Conservation (phyloP, 2,888 invertebrate species). For the Lamellibrachia columna region DNA sequence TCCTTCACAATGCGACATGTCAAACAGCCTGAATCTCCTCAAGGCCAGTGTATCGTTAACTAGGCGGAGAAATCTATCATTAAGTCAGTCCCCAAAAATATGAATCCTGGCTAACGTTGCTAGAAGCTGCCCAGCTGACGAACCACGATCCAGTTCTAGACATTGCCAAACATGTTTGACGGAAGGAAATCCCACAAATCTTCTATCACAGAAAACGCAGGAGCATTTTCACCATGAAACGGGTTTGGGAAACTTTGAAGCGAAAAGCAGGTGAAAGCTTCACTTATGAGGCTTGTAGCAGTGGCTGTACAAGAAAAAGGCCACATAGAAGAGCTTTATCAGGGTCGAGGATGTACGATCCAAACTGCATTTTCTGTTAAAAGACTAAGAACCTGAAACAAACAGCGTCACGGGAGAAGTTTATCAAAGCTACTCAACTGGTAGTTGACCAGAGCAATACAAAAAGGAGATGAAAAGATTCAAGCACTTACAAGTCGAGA, state of each 20-base stretch:
- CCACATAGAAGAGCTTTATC: neutral
- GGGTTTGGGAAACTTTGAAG: conserved; percentile 13
- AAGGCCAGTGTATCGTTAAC: too few species aligned
- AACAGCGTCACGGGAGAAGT: conserved; percentile 25
- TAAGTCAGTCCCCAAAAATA: too few species aligned
- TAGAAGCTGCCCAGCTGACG: too few species aligned
- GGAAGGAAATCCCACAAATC: too few species aligned
- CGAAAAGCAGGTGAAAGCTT: conserved; percentile 16
- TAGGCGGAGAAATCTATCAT: too few species aligned
- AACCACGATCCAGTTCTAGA: too few species aligned
- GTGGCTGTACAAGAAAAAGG: neutral
- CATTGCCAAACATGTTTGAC: too few species aligned
- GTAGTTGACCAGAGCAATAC: conserved; percentile 21
- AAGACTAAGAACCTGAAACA: conserved; percentile 17
- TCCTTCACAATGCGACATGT: too few species aligned
- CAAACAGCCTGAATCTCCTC: too few species aligned
- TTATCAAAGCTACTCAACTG: conserved; percentile 21
- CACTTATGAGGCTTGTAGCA: neutral
- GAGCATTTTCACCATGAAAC: conserved; percentile 21
- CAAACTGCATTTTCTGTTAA: conserved; percentile 21
- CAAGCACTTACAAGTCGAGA: conserved; percentile 20
- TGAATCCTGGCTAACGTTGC: too few species aligned
- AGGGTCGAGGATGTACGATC: conserved; percentile 23
- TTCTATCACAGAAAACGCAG: too few species aligned
- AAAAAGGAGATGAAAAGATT: conserved; percentile 21